phyloP scores from a whole-genome alignment of 2,797 vertebrate genomes.

The Kryptopterus vitreolus region DNA sequence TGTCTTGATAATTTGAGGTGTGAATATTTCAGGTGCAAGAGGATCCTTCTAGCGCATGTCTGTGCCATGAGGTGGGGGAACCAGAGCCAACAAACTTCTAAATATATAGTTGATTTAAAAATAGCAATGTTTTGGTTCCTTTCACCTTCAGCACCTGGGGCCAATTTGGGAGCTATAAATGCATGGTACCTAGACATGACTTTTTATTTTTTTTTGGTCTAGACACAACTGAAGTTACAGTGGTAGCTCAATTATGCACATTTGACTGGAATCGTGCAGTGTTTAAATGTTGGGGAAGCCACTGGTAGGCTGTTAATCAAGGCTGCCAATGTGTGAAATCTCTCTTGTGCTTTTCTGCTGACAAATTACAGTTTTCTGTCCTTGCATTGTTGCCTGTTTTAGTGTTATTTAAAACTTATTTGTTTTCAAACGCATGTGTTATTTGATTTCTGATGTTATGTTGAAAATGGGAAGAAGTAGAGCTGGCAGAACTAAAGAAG shows the following conservation, averaged over 20 bases:
- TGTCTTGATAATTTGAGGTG: conserved; percentile 61
- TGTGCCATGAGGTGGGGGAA: conserved; percentile 2
- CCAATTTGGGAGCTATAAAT: conserved; percentile 11
- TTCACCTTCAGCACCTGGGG: conserved; percentile 3
- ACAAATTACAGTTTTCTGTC: background rate
- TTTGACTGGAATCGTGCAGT: background rate
- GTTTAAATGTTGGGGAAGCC: background rate
- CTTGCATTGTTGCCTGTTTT: background rate
- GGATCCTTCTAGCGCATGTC: conserved; percentile 37
- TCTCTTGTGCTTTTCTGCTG: background rate
- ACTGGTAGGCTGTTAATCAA: background rate
- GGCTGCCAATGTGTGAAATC: background rate
- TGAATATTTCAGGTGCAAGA: conserved; percentile 60
- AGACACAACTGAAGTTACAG: background rate
- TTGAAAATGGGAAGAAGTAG: background rate
- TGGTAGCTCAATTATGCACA: background rate
- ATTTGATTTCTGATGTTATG: no score
- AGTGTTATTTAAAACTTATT: no score
- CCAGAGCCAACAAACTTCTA: conserved; percentile 43
- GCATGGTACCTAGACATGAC: background rate
- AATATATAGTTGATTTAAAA: conserved; percentile 40
- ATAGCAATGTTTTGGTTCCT: conserved; percentile 40
- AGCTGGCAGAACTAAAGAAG: background rate
- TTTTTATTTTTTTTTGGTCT: background rate
- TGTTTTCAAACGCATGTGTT: no score